These are phyloP conservation scores for Oedothorax gibbosus DNA, from an alignment of 1,140 invertebrate species.

Conservation along the genomic window DNA sequence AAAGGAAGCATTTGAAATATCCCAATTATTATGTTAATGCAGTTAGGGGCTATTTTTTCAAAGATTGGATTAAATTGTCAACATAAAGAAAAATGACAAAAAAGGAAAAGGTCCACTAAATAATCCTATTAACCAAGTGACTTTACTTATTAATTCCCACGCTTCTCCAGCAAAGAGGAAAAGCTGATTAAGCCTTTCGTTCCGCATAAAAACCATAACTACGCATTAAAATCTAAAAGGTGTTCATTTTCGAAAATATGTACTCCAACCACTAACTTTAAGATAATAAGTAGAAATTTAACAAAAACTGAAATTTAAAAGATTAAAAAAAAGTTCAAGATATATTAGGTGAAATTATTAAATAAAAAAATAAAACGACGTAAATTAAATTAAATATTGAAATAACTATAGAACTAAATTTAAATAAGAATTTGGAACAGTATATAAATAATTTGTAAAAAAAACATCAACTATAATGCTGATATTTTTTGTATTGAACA, in stretches of 20 bases:
- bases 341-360: no score
- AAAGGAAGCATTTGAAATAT: constrained; percentile 36
- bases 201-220: constrained; percentile 17
- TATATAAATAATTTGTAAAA: no score
- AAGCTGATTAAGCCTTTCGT: constrained; percentile 32
- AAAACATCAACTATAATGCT: no score
- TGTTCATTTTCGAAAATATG: constrained; percentile 1
- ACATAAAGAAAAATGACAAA: constrained; percentile 14
- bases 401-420: no score
- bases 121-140: constrained; percentile 58
- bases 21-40: constrained; percentile 55
- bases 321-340: no score
- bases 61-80: constrained; percentile 49
- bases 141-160: constrained; percentile 52
- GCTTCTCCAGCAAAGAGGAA: constrained; percentile 15
- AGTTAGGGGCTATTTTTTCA: constrained; percentile 54
- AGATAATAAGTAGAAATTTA: no score
- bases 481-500: no score
- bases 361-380: no score
- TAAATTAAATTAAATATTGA: no score
- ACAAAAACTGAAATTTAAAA: no score
- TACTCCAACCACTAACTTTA: background rate
- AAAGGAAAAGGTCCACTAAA: constrained; percentile 2
- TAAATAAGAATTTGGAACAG: no score
- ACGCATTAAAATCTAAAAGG: constrained; percentile 17